Percentiles rank a stretch among this genome's conserved stretches.
Conservation (phyloP, 2,888 invertebrate genomes). For the Acanthoscelides obtectus region DNA sequence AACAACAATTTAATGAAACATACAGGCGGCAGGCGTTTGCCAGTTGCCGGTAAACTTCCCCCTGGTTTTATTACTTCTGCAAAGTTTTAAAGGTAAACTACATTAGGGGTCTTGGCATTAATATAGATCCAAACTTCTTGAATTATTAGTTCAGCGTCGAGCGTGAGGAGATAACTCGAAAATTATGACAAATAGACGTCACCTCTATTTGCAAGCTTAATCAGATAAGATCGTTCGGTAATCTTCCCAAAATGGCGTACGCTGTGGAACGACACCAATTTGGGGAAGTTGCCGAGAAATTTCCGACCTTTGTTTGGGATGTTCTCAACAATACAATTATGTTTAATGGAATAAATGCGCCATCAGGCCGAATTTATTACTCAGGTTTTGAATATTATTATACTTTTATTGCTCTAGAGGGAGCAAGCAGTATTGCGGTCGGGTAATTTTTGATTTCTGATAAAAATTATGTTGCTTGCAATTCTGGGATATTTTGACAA, state of each 20-base stretch:
- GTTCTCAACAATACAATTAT: neutral
- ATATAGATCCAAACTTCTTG: conserved; percentile 16
- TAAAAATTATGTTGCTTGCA: too few species aligned
- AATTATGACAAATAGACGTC: conserved; percentile 17
- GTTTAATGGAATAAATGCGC: neutral
- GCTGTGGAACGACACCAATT: neutral
- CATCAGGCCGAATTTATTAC: neutral
- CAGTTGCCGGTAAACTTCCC: conserved; percentile 2
- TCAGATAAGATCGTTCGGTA: conserved; percentile 6
- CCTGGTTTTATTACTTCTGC: conserved; percentile 12
- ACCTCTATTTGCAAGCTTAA: conserved; percentile 5
- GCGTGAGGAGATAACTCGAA: conserved; percentile 15
- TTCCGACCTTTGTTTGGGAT: neutral
- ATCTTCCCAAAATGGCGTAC: neutral
- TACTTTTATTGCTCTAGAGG: neutral
- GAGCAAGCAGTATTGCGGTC: neutral
- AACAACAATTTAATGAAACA: neutral
- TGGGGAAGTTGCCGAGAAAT: neutral
- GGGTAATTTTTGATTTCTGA: too few species aligned
- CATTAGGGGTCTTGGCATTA: conserved; percentile 14
- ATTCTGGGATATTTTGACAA: too few species aligned
- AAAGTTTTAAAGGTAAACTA: conserved; percentile 17
- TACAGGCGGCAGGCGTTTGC: too few species aligned
- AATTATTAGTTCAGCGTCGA: conserved; percentile 13
- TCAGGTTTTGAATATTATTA: neutral